phyloP scores from a whole-genome alignment of 2,888 invertebrate genomes.

The Tupiocoris notatus region DNA sequence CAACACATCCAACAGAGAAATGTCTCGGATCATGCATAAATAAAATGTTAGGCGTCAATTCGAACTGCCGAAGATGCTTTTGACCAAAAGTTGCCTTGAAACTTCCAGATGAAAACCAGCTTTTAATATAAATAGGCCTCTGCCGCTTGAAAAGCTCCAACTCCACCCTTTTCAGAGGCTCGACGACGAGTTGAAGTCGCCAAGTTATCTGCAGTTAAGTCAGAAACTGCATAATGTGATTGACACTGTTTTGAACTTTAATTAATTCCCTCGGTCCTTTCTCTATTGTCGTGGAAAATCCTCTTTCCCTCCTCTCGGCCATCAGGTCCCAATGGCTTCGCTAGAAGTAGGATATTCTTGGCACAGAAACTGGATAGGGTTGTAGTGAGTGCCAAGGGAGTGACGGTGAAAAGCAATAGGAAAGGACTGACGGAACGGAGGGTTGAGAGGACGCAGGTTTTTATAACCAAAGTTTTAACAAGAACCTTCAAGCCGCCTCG shows the following conservation, averaged over 20 bases:
- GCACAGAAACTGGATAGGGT: neutral
- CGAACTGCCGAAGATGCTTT: neutral
- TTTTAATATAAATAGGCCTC: slow-evolving; percentile 45
- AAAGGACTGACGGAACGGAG: slow-evolving; percentile 2
- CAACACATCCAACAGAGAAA: no score
- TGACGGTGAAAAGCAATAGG: no score
- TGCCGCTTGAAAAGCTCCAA: neutral
- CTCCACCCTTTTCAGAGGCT: neutral
- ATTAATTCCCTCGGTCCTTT: slow-evolving; percentile 45
- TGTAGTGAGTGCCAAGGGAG: neutral
- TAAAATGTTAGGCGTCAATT: no score
- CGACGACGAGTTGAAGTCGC: neutral
- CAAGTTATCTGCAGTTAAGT: slow-evolving; percentile 47
- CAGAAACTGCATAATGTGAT: slow-evolving; percentile 47
- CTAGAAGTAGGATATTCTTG: neutral
- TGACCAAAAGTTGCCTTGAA: slow-evolving; percentile 5
- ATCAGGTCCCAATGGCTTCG: neutral
- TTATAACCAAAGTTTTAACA: slow-evolving; percentile 47
- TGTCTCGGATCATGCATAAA: no score
- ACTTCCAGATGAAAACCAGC: slow-evolving; percentile 21
- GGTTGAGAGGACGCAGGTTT: slow-evolving; percentile 39
- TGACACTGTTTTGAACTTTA: slow-evolving; percentile 47
- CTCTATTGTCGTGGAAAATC: slow-evolving; percentile 31
- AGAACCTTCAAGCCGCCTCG: slow-evolving; percentile 15
- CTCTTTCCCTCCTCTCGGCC: neutral